Conservation (phyloP, 2,113 vertebrate genomes). For the Dendropsophus ebraccatus region DNA sequence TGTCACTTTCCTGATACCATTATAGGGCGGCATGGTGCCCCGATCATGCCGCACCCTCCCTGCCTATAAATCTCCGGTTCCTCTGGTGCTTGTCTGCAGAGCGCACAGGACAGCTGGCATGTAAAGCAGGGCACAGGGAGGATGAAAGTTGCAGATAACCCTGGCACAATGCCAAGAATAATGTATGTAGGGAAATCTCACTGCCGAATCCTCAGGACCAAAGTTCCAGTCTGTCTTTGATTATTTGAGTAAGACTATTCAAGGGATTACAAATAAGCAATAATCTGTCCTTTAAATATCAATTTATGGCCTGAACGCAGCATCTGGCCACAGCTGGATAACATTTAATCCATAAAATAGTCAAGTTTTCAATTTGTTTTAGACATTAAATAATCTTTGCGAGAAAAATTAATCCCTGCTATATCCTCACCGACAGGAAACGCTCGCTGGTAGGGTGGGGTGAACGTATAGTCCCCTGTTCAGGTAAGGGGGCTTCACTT, state of each 20-base stretch:
- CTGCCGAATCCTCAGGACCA: conserved; percentile 1
- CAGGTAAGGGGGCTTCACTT: too few relatives aligned
- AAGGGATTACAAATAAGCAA: conserved; percentile 52
- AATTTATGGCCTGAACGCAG: conserved; percentile 18
- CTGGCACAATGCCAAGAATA: conserved; percentile 38
- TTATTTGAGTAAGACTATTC: conserved; percentile 55
- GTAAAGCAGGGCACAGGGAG: conserved; percentile 35
- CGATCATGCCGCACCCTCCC: neutral
- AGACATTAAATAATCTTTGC: conserved; percentile 44
- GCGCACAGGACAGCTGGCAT: conserved; percentile 22
- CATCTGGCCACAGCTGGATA: conserved; percentile 45
- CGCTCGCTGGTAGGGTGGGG: too few relatives aligned
- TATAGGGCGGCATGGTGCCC: neutral
- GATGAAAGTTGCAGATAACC: conserved; percentile 30
- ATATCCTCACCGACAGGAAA: neutral
- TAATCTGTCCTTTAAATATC: conserved; percentile 54
- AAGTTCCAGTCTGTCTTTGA: conserved; percentile 43
- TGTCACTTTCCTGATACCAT: neutral
- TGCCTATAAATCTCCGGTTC: neutral
- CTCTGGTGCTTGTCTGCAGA: neutral
- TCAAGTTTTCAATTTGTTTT: conserved; percentile 42
- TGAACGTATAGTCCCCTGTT: too few relatives aligned
- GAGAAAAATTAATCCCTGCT: conserved; percentile 26
- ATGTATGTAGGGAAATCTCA: conserved; percentile 25
- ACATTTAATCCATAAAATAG: conserved; percentile 51